Base-by-base conservation (phyloP, 2,113 vertebrate species). In the Entelurus aequoreus region DNA sequence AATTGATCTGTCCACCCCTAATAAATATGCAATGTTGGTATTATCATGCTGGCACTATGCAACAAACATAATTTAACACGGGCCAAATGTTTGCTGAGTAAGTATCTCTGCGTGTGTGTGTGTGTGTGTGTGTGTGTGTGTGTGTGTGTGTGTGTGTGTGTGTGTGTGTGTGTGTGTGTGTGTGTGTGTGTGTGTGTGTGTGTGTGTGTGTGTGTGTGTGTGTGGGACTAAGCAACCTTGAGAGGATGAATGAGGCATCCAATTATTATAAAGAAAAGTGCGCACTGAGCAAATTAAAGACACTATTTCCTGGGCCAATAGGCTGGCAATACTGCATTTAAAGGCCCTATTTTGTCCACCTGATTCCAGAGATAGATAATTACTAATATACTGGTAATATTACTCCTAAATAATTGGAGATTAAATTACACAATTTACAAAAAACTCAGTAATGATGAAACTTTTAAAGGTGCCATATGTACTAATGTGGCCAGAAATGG, bases 201-300 rank as follows among this genome's bases (percentile, higher is more conserved):
- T 9, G 40, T 16, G 16, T 21, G 11, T 44, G 55, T 35, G 49
- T 54, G 59, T 50, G 51, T n/a, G 38, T 8, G 51, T 21, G 42
- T 19, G 21, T 2, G 12, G 1, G 58, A 42, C 21, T 5, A 58
- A 4, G n/a, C 16, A 12, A 40, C 8, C 38, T 8, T 1, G 35
- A 49, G 57, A 37, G 48, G 38, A 69, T 71, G 60, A 74, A 67
- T 72, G 63, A 72, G 48, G 35, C 35, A 16, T 14, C 60, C 61
- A 62, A 21, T 21, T 35, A 68, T 12, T 71, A 54, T 16, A 52
- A n/a, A 37, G 38, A 38, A 65, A 52, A 65, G 63, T 70, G 51
- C 9, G 28, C 19, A 64, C 46, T 54, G 14, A 44, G 16, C 55
- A 57, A 57, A 57, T 44, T 44, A 13, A 44, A 57, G 37, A 28